A percentile compares a stretch with the other conserved stretches of the same genome.
Conservation (phyloP, 2,888 invertebrate genomes). For the Apamea monoglypha region DNA sequence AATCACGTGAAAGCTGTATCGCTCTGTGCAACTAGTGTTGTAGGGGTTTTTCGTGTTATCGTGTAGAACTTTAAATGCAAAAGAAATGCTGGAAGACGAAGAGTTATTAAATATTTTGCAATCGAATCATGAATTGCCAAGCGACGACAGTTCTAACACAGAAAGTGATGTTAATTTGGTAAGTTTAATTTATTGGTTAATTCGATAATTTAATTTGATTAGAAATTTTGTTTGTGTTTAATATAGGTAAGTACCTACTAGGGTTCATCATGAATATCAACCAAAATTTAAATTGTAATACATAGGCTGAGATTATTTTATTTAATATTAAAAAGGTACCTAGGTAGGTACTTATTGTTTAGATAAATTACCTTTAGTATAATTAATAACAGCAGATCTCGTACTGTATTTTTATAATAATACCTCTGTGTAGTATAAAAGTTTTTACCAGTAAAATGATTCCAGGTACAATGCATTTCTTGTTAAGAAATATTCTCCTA, state of each 20-base stretch:
- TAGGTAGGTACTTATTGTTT: neutral
- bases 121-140: conserved; percentile 23
- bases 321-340: conserved; percentile 3
- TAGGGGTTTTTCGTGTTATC: too few relatives aligned
- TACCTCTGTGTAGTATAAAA: neutral
- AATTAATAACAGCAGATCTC: neutral
- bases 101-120: too few relatives aligned
- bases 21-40: neutral
- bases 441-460: too few relatives aligned
- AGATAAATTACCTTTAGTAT: neutral
- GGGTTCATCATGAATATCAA: conserved; percentile 2
- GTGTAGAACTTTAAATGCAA: too few relatives aligned
- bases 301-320: too few relatives aligned
- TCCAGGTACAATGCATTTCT: too few relatives aligned
- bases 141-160: conserved; percentile 25
- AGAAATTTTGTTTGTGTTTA: conserved; percentile 10
- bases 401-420: conserved; percentile 4
- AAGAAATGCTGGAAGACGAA: too few relatives aligned
- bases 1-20: too few relatives aligned
- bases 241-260: conserved; percentile 16
- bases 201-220: conserved; percentile 10
- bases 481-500: too few relatives aligned
- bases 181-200: conserved; percentile 16
- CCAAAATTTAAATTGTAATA: conserved; percentile 2
- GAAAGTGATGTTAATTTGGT: conserved; percentile 21